Conservation (phyloP, 2,888 invertebrate species). For the Zygaena filipendulae region DNA sequence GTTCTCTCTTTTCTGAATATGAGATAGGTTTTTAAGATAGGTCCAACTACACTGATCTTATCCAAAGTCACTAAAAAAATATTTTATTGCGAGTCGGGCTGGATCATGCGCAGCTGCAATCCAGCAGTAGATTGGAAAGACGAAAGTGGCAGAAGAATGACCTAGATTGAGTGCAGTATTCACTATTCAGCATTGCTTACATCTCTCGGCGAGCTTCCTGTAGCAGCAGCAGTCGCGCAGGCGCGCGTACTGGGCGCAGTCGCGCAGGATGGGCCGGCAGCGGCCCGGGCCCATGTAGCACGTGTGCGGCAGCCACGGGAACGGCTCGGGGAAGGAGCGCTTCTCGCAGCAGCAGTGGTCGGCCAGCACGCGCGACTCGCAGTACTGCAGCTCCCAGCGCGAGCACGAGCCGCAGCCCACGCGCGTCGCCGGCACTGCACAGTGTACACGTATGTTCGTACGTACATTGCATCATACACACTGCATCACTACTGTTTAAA, state of each 20-base stretch:
- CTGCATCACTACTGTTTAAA: too few species aligned
- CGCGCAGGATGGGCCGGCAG: slow-evolving; percentile 67
- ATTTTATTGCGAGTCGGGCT: too few species aligned
- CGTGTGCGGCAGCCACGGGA: slow-evolving; percentile 75
- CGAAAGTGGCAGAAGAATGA: not conserved
- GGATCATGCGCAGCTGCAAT: too few species aligned
- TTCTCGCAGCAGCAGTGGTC: slow-evolving; percentile 68
- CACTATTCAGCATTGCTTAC: slow-evolving; percentile 48
- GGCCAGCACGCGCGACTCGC: slow-evolving; percentile 66
- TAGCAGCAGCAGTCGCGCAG: slow-evolving; percentile 75
- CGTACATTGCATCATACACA: too few species aligned
- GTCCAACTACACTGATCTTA: too few species aligned
- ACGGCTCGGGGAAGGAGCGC: slow-evolving; percentile 69
- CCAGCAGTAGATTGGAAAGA: too few species aligned
- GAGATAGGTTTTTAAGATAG: too few species aligned
- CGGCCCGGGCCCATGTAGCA: slow-evolving; percentile 72
- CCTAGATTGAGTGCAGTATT: not conserved
- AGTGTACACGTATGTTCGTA: not conserved
- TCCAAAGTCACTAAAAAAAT: too few species aligned
- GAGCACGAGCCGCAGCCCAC: slow-evolving; percentile 73
- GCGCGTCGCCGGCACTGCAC: slow-evolving; percentile 31
- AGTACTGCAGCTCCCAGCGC: slow-evolving; percentile 70
- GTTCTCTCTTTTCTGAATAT: too few species aligned
- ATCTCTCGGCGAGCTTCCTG: slow-evolving; percentile 65
- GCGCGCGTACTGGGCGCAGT: slow-evolving; percentile 72